These are phyloP conservation scores for Thereva nobilitata DNA, from an alignment of 2,888 invertebrate genomes.

Conservation along the genomic window DNA sequence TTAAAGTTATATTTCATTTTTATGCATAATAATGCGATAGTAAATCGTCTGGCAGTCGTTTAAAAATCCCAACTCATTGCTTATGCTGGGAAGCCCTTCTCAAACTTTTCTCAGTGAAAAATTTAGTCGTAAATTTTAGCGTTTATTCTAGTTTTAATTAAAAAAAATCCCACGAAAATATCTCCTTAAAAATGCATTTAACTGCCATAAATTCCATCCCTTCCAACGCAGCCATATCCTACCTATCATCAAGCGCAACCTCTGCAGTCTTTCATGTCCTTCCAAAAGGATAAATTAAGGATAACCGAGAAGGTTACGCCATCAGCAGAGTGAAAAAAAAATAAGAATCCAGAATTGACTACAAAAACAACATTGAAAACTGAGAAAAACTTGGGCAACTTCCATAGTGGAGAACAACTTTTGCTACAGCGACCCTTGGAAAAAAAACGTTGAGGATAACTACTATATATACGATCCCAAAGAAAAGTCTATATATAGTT, in stretches of 20 bases:
- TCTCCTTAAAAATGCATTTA: slow-evolving; percentile 10
- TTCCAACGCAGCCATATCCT: slow-evolving; percentile 12
- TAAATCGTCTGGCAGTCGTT: too few species aligned
- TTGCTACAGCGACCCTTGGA: neutral
- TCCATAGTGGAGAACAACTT: too few species aligned
- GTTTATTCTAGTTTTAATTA: slow-evolving; percentile 5
- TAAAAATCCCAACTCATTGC: too few species aligned
- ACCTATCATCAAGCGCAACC: slow-evolving; percentile 8
- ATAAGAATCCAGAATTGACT: neutral
- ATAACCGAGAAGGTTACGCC: neutral
- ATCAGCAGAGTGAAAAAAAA: neutral
- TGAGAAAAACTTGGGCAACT: too few species aligned
- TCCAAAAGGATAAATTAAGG: slow-evolving; percentile 1
- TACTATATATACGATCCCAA: too few species aligned
- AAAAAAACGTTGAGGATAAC: neutral
- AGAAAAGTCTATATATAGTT: too few species aligned
- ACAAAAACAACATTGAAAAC: slow-evolving; percentile 1
- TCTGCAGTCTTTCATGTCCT: neutral
- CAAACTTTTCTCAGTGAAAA: too few species aligned
- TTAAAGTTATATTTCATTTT: too few species aligned
- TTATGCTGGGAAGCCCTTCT: too few species aligned
- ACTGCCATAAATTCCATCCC: slow-evolving; percentile 7
- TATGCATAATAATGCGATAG: too few species aligned
- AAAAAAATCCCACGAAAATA: slow-evolving; percentile 10
- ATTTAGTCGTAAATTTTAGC: neutral